A percentile compares a stretch with the other conserved stretches of the same genome.
Conservation (phyloP, 2,888 invertebrate species). For the Morinoia aosen region DNA sequence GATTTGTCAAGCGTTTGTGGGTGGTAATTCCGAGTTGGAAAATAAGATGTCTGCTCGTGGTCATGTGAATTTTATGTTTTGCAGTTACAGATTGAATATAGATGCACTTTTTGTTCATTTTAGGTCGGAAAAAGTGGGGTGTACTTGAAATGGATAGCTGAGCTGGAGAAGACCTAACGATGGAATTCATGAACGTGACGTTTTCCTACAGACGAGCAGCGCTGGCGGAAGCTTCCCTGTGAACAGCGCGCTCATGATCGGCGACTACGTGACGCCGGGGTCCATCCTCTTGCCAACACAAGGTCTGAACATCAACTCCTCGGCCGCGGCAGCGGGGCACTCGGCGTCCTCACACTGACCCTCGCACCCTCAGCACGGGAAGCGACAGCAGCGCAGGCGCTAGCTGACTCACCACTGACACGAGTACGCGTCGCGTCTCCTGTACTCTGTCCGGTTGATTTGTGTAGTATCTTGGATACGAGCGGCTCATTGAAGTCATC, state of each 20-base stretch:
- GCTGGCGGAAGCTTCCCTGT: slow-evolving; percentile 62
- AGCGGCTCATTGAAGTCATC: neutral
- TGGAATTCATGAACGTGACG: neutral
- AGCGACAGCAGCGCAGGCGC: slow-evolving; percentile 70
- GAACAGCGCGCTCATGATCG: slow-evolving; percentile 77
- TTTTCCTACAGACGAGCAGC: slow-evolving; percentile 5
- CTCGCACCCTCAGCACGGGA: neutral
- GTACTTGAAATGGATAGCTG: no score
- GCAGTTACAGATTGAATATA: no score
- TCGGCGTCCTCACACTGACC: neutral
- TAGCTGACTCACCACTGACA: slow-evolving; percentile 63
- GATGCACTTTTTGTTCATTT: no score
- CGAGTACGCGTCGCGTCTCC: no score
- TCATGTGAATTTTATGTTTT: no score
- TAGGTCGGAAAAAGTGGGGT: no score
- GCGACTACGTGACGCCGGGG: slow-evolving; percentile 80
- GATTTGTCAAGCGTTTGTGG: neutral
- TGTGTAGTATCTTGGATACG: neutral
- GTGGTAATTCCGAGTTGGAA: neutral
- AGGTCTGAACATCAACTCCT: slow-evolving; percentile 60
- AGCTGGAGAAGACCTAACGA: no score
- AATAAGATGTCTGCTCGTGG: neutral
- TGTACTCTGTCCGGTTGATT: neutral
- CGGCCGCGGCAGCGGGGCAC: neutral
- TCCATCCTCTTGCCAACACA: slow-evolving; percentile 66